Percentiles rank a stretch among this genome's conserved stretches.
Evolutionary conservation across 2,113 vertebrate species (phyloP).

Genomic region (Lates calcarifer): DNA sequence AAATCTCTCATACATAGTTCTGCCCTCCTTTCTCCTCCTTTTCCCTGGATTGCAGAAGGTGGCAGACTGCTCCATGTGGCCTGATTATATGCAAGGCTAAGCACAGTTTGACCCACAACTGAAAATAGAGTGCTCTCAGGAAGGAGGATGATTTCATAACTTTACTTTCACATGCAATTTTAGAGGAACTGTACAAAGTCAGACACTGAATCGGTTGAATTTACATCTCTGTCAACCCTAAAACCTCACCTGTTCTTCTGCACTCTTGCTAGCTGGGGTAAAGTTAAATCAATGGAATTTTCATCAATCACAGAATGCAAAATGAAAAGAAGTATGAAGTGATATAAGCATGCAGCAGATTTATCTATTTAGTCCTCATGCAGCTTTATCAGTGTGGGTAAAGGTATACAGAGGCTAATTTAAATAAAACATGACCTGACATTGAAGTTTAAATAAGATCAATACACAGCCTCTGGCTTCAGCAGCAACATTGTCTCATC

Average conservation of each 20-base stretch:
- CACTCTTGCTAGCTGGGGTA: neutral
- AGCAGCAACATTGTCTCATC: constrained; percentile 25
- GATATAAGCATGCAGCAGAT: constrained; percentile 42
- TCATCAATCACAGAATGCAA: constrained; percentile 21
- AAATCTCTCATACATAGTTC: constrained; percentile 31
- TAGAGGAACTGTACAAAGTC: constrained; percentile 43
- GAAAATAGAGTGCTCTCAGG: constrained; percentile 71
- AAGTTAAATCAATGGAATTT: neutral
- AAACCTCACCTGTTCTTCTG: constrained; percentile 2
- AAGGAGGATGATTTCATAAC: constrained; percentile 42
- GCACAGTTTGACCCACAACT: constrained; percentile 78
- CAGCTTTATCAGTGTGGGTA: constrained; percentile 25
- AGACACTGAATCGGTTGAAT: neutral
- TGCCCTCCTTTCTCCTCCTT: constrained; percentile 58
- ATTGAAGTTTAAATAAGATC: constrained; percentile 55
- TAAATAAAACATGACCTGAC: constrained; percentile 56
- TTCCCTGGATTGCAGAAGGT: constrained; percentile 62
- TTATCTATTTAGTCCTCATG: constrained; percentile 20
- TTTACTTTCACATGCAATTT: constrained; percentile 27
- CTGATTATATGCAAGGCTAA: constrained; percentile 82
- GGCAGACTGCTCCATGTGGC: constrained; percentile 75
- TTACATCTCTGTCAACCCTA: constrained; percentile 14
- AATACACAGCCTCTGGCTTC: constrained; percentile 51
- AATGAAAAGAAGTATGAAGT: constrained; percentile 3
- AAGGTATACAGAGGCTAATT: constrained; percentile 29